Evolutionary conservation across 2,797 vertebrate genomes (phyloP).

Genomic region (Labeo calbasu): DNA sequence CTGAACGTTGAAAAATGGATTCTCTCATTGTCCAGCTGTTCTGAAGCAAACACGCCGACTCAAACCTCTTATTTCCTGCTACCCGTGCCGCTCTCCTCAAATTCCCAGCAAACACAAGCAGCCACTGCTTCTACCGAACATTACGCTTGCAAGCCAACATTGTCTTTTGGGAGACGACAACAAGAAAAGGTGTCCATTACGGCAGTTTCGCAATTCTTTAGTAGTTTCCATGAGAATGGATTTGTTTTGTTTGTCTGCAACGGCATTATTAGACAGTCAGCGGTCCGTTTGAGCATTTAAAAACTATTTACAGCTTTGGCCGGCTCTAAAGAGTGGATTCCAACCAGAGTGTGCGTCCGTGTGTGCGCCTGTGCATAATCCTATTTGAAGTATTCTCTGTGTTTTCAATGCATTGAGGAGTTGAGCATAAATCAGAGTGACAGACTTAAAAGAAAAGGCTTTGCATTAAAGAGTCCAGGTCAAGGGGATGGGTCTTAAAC

Average conservation of each 20-base stretch:
- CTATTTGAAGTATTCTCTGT: constrained; percentile 53
- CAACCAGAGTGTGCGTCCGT: constrained; percentile 37
- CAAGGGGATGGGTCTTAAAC: constrained; percentile 43
- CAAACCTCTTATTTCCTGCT: constrained; percentile 9
- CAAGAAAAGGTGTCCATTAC: constrained; percentile 3
- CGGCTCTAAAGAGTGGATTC: background rate
- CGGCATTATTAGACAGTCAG: constrained; percentile 18
- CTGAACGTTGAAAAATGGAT: constrained; percentile 18
- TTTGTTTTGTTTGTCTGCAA: constrained; percentile 17
- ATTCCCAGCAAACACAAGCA: constrained; percentile 9
- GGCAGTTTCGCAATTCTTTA: background rate
- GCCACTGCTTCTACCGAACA: background rate
- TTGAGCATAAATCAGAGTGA: constrained; percentile 53
- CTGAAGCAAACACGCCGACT: constrained; percentile 17
- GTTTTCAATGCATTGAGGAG: constrained; percentile 51
- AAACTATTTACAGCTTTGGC: constrained; percentile 32
- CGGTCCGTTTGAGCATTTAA: constrained; percentile 28
- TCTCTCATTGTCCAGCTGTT: constrained; percentile 17
- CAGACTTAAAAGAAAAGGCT: constrained; percentile 58
- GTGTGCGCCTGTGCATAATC: constrained; percentile 52
- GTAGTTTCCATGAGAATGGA: background rate
- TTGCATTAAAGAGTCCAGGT: constrained; percentile 50
- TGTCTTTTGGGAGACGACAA: constrained; percentile 5
- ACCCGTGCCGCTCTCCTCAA: background rate
- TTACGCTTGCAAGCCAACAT: background rate